These are phyloP conservation scores for Dascillus cervinus DNA, from an alignment of 2,888 invertebrate genomes.

Conservation along the genomic window DNA sequence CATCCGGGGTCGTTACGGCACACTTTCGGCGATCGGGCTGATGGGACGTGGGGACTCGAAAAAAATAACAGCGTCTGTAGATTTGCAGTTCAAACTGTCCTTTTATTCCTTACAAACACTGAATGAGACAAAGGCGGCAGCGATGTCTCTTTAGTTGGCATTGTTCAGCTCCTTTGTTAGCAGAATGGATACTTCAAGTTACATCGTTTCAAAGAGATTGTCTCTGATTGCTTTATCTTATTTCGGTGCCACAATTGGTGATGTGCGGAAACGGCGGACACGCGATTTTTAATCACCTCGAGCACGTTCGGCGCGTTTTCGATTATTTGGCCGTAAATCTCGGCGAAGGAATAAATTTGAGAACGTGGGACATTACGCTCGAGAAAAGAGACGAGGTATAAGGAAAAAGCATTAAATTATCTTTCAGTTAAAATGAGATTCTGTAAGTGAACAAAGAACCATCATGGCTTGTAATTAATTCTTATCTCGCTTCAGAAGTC, in stretches of 20 bases:
- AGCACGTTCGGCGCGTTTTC: too few relatives aligned
- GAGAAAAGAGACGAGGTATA: too few relatives aligned
- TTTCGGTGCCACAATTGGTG: conserved; percentile 20
- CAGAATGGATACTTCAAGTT: conserved; percentile 43
- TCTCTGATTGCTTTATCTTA: conserved; percentile 41
- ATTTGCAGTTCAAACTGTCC: conserved; percentile 41
- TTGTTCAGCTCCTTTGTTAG: conserved; percentile 38
- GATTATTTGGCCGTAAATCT: too few relatives aligned
- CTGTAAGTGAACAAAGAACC: conserved; percentile 38
- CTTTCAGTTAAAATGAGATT: conserved; percentile 38
- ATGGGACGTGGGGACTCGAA: not conserved
- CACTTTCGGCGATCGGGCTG: not conserved
- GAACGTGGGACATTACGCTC: too few relatives aligned
- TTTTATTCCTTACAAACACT: conserved; percentile 40
- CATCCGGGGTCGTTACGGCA: conserved; percentile 2
- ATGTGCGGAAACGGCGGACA: too few relatives aligned
- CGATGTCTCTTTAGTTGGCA: conserved; percentile 44
- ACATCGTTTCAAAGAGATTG: conserved; percentile 43
- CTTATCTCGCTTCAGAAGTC: conserved; percentile 45
- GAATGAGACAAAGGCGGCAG: conserved; percentile 36
- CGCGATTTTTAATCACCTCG: too few relatives aligned
- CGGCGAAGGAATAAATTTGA: too few relatives aligned
- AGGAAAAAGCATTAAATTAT: conserved; percentile 38
- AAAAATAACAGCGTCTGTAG: too few relatives aligned
- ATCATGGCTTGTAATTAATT: conserved; percentile 46